Percentiles rank a stretch among this genome's conserved stretches.
Conservation (phyloP, 2,888 invertebrate species). For the Drosophila macrospina region DNA sequence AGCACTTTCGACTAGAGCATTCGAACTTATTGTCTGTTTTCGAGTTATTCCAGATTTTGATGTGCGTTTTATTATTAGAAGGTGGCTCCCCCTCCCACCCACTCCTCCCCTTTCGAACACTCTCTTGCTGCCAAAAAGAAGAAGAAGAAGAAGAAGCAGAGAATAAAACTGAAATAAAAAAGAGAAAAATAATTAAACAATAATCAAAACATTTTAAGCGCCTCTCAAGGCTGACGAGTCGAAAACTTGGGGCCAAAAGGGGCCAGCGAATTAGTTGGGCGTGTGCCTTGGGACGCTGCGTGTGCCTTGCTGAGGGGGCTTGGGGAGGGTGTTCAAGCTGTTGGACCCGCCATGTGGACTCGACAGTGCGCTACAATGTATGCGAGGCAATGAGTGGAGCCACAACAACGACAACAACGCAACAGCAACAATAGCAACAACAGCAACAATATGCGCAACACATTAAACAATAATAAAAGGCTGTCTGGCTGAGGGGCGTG, state of each 20-base stretch:
- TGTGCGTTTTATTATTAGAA: slow-evolving; percentile 36
- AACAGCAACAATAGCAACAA: slow-evolving; percentile 23
- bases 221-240: slow-evolving; percentile 69
- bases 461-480: slow-evolving; percentile 64
- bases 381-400: slow-evolving; percentile 18
- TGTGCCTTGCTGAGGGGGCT: slow-evolving; percentile 5
- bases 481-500: slow-evolving; percentile 1
- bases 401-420: slow-evolving; percentile 25
- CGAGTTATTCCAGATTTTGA: slow-evolving; percentile 28
- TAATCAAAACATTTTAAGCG: slow-evolving; percentile 76
- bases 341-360: slow-evolving; percentile 7
- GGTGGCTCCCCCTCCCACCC: no score
- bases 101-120: neutral
- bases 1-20: neutral
- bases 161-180: slow-evolving; percentile 1
- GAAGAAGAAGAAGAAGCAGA: neutral
- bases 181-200: slow-evolving; percentile 59
- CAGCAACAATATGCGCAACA: slow-evolving; percentile 42
- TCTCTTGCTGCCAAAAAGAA: slow-evolving; percentile 18
- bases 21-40: neutral
- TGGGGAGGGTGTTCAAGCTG: neutral
- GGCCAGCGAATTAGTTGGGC: slow-evolving; percentile 31
- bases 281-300: slow-evolving; percentile 16
- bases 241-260: slow-evolving; percentile 30
- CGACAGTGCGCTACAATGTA: slow-evolving; percentile 39